These are phyloP conservation scores for Bilobella aurantiaca DNA, from an alignment of 1,140 invertebrate genomes.

Conservation along the genomic window DNA sequence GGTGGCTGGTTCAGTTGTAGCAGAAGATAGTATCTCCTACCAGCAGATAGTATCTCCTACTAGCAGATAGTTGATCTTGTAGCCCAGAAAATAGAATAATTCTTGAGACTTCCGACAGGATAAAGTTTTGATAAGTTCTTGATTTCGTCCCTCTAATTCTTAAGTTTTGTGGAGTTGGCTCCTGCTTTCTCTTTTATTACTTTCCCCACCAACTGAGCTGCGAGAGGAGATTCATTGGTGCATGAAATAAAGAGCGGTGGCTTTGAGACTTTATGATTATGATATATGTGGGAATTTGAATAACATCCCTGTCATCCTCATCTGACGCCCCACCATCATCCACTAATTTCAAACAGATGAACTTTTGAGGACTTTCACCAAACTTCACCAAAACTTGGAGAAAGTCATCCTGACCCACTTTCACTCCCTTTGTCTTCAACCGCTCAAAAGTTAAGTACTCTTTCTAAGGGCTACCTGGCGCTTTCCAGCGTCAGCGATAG, in stretches of 20 bases:
- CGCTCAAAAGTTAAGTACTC: no score
- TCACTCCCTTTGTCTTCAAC: background rate
- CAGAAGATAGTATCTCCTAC: no score
- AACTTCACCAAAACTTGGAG: background rate
- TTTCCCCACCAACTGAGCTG: background rate
- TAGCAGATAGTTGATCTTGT: no score
- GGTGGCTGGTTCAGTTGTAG: no score
- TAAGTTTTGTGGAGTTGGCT: background rate
- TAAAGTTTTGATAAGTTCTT: no score
- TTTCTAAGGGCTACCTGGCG: no score
- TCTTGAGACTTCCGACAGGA: no score
- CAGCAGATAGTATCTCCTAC: no score
- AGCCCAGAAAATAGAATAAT: no score
- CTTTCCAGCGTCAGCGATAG: no score
- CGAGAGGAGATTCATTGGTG: no score
- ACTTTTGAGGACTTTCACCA: background rate
- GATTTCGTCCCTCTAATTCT: background rate
- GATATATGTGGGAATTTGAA: slow-evolving; percentile 1
- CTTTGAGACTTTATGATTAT: background rate
- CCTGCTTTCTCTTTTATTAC: slow-evolving; percentile 1
- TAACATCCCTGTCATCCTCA: slow-evolving; percentile 6
- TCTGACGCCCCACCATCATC: background rate
- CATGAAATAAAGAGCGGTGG: no score
- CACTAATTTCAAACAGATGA: slow-evolving; percentile 1
- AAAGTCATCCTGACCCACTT: background rate